Evolutionary conservation across 2,113 vertebrate species (phyloP).

Genomic region (Albula glossodonta): DNA sequence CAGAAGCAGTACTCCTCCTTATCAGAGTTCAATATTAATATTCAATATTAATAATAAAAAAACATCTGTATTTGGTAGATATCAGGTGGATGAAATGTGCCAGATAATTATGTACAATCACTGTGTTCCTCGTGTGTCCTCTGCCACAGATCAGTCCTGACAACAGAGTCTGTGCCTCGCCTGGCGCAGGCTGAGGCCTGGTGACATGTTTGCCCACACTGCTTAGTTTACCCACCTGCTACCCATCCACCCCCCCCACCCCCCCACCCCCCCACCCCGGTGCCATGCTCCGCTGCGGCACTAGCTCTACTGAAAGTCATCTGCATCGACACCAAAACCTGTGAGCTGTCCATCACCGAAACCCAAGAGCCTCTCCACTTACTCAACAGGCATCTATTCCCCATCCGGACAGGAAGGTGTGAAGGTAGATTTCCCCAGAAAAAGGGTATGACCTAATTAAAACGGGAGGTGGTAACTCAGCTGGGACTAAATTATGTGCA

Average conservation of each 20-base stretch:
- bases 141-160: too few species aligned
- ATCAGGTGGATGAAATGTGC: too few species aligned
- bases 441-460: background rate
- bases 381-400: background rate
- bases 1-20: too few species aligned
- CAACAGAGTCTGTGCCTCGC: too few species aligned
- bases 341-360: background rate
- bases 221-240: background rate
- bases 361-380: background rate
- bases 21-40: too few species aligned
- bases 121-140: too few species aligned
- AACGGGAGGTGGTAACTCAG: background rate
- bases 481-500: background rate
- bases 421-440: background rate
- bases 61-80: too few species aligned
- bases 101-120: too few species aligned
- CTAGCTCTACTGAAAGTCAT: background rate
- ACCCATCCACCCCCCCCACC: background rate
- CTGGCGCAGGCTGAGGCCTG: too few species aligned
- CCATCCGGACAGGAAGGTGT: background rate
- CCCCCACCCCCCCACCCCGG: background rate
- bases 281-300: slow-evolving; percentile 29
- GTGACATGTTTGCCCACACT: background rate
- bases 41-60: too few species aligned
- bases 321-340: background rate